Conservation (phyloP, 2,888 invertebrate genomes). For the Crossocerus cetratus region DNA sequence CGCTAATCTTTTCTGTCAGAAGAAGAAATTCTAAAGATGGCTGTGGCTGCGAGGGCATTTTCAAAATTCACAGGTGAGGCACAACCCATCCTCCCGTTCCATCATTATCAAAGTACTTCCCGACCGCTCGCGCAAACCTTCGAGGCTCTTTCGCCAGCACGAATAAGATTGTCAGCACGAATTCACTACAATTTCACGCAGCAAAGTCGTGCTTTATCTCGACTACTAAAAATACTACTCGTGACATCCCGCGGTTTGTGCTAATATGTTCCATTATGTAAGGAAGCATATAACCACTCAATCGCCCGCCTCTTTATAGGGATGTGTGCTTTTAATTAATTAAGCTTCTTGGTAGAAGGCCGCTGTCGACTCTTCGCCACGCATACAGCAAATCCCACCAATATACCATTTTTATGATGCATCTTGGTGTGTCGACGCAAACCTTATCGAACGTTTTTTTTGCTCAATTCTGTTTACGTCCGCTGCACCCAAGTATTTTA, state of each 20-base stretch:
- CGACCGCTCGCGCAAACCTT: too few relatives aligned
- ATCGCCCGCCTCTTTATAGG: constrained; percentile 14
- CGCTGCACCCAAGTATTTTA: not conserved
- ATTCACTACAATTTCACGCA: too few relatives aligned
- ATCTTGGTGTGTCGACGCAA: not conserved
- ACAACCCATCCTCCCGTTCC: not conserved
- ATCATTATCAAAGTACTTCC: not conserved
- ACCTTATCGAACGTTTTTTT: not conserved
- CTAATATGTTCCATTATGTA: constrained; percentile 66
- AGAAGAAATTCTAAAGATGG: constrained; percentile 66
- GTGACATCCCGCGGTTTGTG: constrained; percentile 41
- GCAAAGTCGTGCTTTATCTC: constrained; percentile 4
- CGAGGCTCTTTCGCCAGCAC: too few relatives aligned
- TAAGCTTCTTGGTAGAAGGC: not conserved
- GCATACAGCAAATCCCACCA: not conserved
- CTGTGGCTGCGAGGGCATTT: constrained; percentile 73
- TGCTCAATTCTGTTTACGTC: too few relatives aligned
- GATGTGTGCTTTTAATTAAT: constrained; percentile 24
- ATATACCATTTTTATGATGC: too few relatives aligned
- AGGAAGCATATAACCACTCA: constrained; percentile 49
- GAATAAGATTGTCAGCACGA: too few relatives aligned
- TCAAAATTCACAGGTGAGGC: constrained; percentile 73
- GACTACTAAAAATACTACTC: constrained; percentile 52
- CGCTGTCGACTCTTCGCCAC: not conserved
- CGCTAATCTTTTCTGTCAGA: constrained; percentile 44